Evolutionary conservation across 2,113 vertebrate species (phyloP), one percentile per base, ranked within the genome.

Genomic region (Cyrtonyx montezumae): DNA sequence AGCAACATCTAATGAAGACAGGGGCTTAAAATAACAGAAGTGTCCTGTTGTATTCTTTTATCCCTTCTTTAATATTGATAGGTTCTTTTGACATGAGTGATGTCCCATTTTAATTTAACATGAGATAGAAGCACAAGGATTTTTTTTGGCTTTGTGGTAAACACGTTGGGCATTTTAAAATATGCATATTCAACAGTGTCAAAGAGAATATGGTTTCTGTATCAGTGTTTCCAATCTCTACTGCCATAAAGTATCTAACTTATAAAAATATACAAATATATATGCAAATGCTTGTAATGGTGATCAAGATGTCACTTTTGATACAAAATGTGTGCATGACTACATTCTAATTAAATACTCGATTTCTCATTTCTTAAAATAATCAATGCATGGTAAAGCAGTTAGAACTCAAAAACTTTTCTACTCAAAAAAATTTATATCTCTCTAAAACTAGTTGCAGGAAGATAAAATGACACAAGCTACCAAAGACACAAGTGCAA

Each of bases 1-100:
- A 93, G 61, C 32, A 94, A 61, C n/a, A 36, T 83, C 76, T 93
- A 96, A 96, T 91, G 88, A 95, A 93, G 73, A 80, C 4, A 0
- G 0, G 19, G 22, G 71, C 66, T 95, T 96, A 88, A 85, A 93
- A 94, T 86, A 86, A 21, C 92, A 80, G 32, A 93, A 94, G 42
- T 80, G 43, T 21, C 46, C 73, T 74, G 8, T 78, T 55, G 9
- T 74, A 83, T 13, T 56, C 18, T 91, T 91, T 65, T 2, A 13
- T 2, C 2, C 13, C 1, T 3, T 28, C 59, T 77, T 77, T 77
- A 37, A 36, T 71, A 48, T 25, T 62, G 58, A 40, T 16, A 22
- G 13, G n/a, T 59, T 65, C 13, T 84, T 93, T 61, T 71, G 28
- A 83, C 85, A 80, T 12, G 14, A 3, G 22, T 79, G 88, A 67